Evolutionary conservation across 2,113 vertebrate genomes (phyloP).

Genomic region (Aix galericulata): DNA sequence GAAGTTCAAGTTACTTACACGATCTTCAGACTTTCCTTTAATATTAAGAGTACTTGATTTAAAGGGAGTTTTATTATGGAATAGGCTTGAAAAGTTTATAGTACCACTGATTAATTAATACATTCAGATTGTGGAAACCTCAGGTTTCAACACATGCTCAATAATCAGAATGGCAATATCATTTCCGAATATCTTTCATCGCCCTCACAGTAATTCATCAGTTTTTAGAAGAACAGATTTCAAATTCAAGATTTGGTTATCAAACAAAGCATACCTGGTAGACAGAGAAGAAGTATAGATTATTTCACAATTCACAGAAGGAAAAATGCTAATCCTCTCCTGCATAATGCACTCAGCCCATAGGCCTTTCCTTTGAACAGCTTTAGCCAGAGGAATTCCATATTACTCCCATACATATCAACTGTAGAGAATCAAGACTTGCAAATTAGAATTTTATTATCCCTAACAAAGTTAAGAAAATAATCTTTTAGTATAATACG

Average conservation of each 20-base stretch:
- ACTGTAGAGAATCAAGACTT: not conserved
- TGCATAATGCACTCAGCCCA: not conserved
- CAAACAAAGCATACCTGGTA: not conserved
- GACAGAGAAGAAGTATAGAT: not conserved
- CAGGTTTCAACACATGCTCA: not conserved
- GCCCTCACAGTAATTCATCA: not conserved
- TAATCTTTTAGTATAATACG: not conserved
- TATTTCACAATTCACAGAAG: not conserved
- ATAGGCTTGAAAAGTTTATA: not conserved
- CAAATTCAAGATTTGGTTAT: not conserved
- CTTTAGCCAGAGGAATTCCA: not conserved
- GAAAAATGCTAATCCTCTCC: not conserved
- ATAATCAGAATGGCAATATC: not conserved
- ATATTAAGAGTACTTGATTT: not conserved
- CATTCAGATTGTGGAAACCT: not conserved
- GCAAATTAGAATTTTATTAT: conserved; percentile 14
- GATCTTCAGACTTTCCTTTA: not conserved
- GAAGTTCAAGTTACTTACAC: not conserved
- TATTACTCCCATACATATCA: not conserved
- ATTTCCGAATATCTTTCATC: not conserved
- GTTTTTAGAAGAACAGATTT: not conserved
- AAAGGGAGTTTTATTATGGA: not conserved
- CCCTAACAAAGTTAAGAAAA: conserved; percentile 4
- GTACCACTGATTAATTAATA: not conserved
- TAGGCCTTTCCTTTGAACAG: not conserved